Base-by-base conservation (phyloP, 64 coral and sea anemone genomes). In the Pocillopora damicornis region DNA sequence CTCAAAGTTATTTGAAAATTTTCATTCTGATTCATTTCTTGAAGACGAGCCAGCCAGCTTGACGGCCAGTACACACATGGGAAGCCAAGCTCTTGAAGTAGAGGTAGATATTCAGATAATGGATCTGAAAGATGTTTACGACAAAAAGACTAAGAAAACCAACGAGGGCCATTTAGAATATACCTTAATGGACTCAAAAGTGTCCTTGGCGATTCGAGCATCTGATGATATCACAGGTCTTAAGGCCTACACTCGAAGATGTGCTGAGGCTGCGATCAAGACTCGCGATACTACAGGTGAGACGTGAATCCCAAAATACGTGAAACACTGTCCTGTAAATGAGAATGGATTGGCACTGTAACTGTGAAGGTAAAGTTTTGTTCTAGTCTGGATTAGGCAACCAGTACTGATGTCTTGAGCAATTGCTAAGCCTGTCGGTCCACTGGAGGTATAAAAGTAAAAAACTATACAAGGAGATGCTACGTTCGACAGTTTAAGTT, bases 101-200 rank as follows among this genome's bases (percentile, higher is more conserved):
- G 75, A 88, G 23, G 61, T 69, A 23, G 87, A 88, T 51, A 61
- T 88, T n/a, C 61, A 79, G 76, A 88, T 88, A 69, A 67, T 67
- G 76, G 75, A 77, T 35, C 36, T 88, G 25, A 88, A 88, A 61
- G 75, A 71, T 78, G 77, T 88, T 59, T 88, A 88, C 45, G 37
- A 65, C 22, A 88, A 88, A 69, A 88, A 88, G 76, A 88, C 87
- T 5, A 79, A 66, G 37, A 88, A 78, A 72, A 88, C 87, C 17
- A 37, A 65, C 5, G 17, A 77, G 13, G 87, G 87, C 58, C 42
- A 51, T 51, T 71, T 88, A 30, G 77, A 78, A 59, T 79, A 88
- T 69, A 37, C 35, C n/a, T 88, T 88, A 75, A 63, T 67, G 30
- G 42, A 88, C 35, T 88, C 87, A 15, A 22, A 79, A 63, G 87